These are phyloP conservation scores for Augochlora pura DNA, from an alignment of 1,140 invertebrate species.

Conservation along the genomic window DNA sequence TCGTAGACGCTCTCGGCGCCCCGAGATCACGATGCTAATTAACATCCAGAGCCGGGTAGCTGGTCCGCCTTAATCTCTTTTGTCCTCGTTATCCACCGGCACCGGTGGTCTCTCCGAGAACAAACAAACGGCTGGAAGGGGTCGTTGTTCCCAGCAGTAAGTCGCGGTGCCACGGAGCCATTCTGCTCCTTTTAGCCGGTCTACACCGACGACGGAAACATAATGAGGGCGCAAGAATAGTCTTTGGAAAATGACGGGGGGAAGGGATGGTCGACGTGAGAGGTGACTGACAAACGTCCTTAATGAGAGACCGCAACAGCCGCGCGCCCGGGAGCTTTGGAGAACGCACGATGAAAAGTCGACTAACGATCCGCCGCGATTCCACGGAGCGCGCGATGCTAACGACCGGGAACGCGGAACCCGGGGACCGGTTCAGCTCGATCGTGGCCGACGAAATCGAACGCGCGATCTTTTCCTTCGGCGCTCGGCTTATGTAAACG, in stretches of 20 bases:
- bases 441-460: too few species aligned
- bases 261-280: slow-evolving; percentile 16
- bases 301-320: slow-evolving; percentile 64
- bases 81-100: slow-evolving; percentile 15
- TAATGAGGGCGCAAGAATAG: slow-evolving; percentile 71
- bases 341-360: slow-evolving; percentile 47
- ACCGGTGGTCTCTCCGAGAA: slow-evolving; percentile 12
- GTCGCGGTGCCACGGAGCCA: neutral
- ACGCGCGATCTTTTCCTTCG: too few species aligned
- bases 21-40: neutral
- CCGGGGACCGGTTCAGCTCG: neutral
- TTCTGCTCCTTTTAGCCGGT: slow-evolving; percentile 43
- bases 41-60: neutral
- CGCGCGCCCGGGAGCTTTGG: slow-evolving; percentile 25
- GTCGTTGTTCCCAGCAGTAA: slow-evolving; percentile 26
- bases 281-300: slow-evolving; percentile 71
- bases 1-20: too few species aligned
- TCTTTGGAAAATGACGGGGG: slow-evolving; percentile 60
- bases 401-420: slow-evolving; percentile 37
- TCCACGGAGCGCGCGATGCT: neutral
- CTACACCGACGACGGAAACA: slow-evolving; percentile 26
- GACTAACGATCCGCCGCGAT: slow-evolving; percentile 52
- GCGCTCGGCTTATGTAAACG: too few species aligned
- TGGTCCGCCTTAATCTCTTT: neutral
- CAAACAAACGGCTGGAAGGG: slow-evolving; percentile 36